Evolutionary conservation across 2,888 invertebrate genomes (phyloP).

Genomic region (Hydriomena furcata): DNA sequence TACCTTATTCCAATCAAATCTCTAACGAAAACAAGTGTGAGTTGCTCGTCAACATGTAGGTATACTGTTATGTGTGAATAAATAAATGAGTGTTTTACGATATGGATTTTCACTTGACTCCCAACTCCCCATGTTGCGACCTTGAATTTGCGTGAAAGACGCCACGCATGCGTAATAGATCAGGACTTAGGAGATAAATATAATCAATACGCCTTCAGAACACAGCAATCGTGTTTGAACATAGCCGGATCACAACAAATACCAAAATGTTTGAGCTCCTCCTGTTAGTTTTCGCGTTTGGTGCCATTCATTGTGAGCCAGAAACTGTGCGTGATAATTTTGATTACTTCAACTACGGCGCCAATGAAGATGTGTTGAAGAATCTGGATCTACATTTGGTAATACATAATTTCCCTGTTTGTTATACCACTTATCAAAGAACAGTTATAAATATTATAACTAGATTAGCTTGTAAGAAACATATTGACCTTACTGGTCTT

Average conservation of each 20-base stretch:
- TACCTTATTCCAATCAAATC: conserved; percentile 40
- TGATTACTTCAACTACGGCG: conserved; percentile 74
- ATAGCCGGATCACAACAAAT: conserved; percentile 61
- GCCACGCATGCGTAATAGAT: conserved; percentile 65
- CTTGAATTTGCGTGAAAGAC: conserved; percentile 54
- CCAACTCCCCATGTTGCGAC: conserved; percentile 47
- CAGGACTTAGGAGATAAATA: conserved; percentile 39
- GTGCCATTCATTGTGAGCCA: conserved; percentile 66
- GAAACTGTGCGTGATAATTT: conserved; percentile 75
- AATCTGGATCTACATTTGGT: conserved; percentile 71
- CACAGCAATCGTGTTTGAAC: conserved; percentile 49
- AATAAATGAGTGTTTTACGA: conserved; percentile 60
- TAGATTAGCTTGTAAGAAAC: background rate
- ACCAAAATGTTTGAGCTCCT: conserved; percentile 61
- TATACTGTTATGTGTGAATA: conserved; percentile 56
- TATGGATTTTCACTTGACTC: conserved; percentile 51
- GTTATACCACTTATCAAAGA: too few relatives aligned
- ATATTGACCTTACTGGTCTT: conserved; percentile 21
- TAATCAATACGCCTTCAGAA: conserved; percentile 66
- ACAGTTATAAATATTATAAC: background rate
- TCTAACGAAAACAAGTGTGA: conserved; percentile 33
- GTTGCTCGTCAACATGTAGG: conserved; percentile 53
- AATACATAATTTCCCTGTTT: conserved; percentile 29
- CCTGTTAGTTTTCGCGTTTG: conserved; percentile 49
- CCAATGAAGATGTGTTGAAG: conserved; percentile 68